Percentiles rank a stretch among this genome's conserved stretches.
phyloP scores from a whole-genome alignment of 2,797 vertebrate species.

The Muscicapa comitata region DNA sequence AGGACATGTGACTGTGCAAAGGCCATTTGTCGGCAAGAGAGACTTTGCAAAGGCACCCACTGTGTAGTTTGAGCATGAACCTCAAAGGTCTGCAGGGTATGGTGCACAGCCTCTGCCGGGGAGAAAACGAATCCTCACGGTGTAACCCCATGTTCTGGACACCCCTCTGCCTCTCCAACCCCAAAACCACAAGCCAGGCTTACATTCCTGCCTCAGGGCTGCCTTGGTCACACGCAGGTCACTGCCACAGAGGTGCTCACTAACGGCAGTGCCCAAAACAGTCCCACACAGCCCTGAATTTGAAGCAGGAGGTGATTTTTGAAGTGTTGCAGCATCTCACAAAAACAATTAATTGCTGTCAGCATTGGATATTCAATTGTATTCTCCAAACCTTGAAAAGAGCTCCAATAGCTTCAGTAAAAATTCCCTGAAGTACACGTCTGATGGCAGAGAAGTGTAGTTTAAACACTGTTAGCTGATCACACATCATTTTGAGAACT shows the following conservation, averaged over 20 bases:
- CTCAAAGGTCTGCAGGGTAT: not conserved
- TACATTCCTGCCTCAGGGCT: not conserved
- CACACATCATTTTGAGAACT: not conserved
- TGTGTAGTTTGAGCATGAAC: not conserved
- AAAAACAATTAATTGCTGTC: not conserved
- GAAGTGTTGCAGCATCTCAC: not conserved
- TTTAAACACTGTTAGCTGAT: not conserved
- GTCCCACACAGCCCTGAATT: not conserved
- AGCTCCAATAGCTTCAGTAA: not conserved
- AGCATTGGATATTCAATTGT: not conserved
- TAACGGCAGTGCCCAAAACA: not conserved
- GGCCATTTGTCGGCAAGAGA: not conserved
- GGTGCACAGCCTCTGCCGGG: not conserved
- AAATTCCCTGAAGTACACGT: not conserved
- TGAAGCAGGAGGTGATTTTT: not conserved
- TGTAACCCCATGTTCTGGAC: not conserved
- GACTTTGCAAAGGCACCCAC: not conserved
- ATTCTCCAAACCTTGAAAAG: not conserved
- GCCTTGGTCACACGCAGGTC: not conserved
- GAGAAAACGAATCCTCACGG: not conserved
- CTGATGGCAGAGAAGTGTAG: not conserved
- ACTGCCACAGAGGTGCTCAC: not conserved
- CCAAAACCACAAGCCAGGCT: not conserved
- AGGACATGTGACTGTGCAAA: not conserved
- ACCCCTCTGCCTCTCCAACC: not conserved